These are phyloP conservation scores for Sebastes cheni DNA, from an alignment of 2,797 vertebrate species.

Conservation along the genomic window DNA sequence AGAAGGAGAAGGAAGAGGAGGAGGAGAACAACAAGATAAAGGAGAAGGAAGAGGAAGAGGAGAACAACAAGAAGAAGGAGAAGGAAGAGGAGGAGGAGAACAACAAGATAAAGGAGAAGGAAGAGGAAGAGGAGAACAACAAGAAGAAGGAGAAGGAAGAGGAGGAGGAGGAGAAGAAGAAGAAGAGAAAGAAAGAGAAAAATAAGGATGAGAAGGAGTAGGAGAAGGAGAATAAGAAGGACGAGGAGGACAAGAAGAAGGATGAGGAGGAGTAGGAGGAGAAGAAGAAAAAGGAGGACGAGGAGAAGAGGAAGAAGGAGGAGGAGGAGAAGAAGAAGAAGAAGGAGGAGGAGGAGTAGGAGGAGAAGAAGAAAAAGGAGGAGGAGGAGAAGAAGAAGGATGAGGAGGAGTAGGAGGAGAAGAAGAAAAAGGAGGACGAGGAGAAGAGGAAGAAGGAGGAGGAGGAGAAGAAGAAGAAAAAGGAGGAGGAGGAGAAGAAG, in stretches of 20 bases:
- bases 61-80: too few species aligned
- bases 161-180: rapidly evolving
- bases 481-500: rapidly evolving
- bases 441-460: rapidly evolving
- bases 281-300: rapidly evolving
- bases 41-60: too few species aligned
- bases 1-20: too few species aligned
- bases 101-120: too few species aligned
- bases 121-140: too few species aligned
- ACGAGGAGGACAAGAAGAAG: rapidly evolving
- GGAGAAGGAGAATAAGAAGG: too few species aligned
- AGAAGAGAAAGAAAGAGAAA: too few species aligned
- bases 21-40: too few species aligned
- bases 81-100: too few species aligned
- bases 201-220: rapidly evolving
- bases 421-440: rapidly evolving
- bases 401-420: rapidly evolving
- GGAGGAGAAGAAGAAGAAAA: too few species aligned
- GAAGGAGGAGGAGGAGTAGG: rapidly evolving
- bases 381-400: too few species aligned
- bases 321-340: rapidly evolving
- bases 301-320: rapidly evolving
- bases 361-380: rapidly evolving
- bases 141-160: rapidly evolving
- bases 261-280: rapidly evolving